phyloP scores from a whole-genome alignment of 2,888 invertebrate species.

The Volucella bombylans region DNA sequence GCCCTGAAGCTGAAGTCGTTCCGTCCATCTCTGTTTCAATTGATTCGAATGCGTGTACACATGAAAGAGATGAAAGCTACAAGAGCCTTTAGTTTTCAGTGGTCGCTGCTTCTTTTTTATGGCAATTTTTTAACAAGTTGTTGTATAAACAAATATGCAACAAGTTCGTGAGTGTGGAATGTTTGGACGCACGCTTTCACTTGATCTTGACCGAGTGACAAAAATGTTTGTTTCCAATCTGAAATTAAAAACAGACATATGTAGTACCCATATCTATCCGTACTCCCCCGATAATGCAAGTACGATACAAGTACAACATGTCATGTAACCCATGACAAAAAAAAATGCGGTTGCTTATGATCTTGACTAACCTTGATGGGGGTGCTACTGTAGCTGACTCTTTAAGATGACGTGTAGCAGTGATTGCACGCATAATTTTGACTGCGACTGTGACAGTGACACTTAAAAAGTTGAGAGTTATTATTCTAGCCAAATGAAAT shows the following conservation, averaged over 20 bases:
- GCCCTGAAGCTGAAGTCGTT: slow-evolving; percentile 31
- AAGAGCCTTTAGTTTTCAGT: slow-evolving; percentile 53
- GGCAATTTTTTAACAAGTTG: slow-evolving; percentile 28
- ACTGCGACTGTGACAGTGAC: slow-evolving; percentile 19
- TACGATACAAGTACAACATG: slow-evolving; percentile 29
- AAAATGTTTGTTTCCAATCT: slow-evolving; percentile 4
- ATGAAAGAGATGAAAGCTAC: slow-evolving; percentile 38
- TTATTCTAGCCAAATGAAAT: slow-evolving; percentile 31
- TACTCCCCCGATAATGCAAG: slow-evolving; percentile 1
- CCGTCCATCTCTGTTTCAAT: slow-evolving; percentile 18
- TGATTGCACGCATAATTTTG: too few species aligned
- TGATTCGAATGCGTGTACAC: slow-evolving; percentile 6
- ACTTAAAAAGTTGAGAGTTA: slow-evolving; percentile 1
- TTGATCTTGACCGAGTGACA: slow-evolving; percentile 70
- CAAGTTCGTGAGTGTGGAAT: slow-evolving; percentile 35
- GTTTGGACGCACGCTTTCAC: slow-evolving; percentile 56
- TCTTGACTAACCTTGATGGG: slow-evolving; percentile 63
- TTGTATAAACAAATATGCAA: slow-evolving; percentile 48
- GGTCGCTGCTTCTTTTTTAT: slow-evolving; percentile 24
- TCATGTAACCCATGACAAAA: background rate
- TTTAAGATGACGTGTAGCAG: slow-evolving; percentile 39
- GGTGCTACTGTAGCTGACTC: slow-evolving; percentile 30
- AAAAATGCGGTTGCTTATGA: slow-evolving; percentile 36
- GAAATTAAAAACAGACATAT: slow-evolving; percentile 2
- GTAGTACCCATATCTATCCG: too few species aligned